Percentiles rank a stretch among this genome's conserved stretches.
These are phyloP conservation scores for Turdus rufiventris DNA, from an alignment of 2,113 vertebrate genomes.

Conservation along the genomic window DNA sequence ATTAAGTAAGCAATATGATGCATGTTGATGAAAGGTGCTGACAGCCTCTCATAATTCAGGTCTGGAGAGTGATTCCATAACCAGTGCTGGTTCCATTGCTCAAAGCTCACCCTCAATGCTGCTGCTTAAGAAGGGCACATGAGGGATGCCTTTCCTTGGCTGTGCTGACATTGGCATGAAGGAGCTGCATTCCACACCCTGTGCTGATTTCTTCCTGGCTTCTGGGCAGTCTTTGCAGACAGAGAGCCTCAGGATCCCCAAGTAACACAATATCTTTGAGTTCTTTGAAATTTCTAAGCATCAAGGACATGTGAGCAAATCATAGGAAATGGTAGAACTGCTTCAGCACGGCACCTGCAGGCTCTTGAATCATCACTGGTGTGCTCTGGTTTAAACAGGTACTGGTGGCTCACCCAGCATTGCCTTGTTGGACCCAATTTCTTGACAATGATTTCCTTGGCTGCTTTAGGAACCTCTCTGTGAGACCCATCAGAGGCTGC, in stretches of 20 bases:
- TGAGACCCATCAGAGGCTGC: not conserved
- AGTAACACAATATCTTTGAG: not conserved
- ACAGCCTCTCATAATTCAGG: not conserved
- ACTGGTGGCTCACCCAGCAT: not conserved
- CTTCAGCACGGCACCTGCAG: not conserved
- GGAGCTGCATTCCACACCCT: not conserved
- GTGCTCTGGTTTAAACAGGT: not conserved
- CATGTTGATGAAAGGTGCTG: slow-evolving; percentile 35
- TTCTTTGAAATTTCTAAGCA: not conserved
- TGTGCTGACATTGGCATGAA: not conserved
- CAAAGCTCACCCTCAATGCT: not conserved
- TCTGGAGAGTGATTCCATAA: not conserved
- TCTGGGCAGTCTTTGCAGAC: not conserved
- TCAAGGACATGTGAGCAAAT: not conserved
- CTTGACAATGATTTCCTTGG: not conserved
- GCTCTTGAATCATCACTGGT: not conserved
- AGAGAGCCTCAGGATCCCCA: fast-evolving
- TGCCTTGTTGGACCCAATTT: not conserved
- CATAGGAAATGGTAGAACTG: not conserved
- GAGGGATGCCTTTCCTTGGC: not conserved
- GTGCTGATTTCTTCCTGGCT: not conserved
- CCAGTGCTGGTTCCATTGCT: not conserved
- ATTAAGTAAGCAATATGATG: slow-evolving; percentile 14
- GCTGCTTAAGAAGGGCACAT: fast-evolving
- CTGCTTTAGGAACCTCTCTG: not conserved